A percentile compares a stretch with the other conserved stretches of the same genome.
phyloP scores from a whole-genome alignment of 2,113 vertebrate species.

The Scophthalmus maximus region DNA sequence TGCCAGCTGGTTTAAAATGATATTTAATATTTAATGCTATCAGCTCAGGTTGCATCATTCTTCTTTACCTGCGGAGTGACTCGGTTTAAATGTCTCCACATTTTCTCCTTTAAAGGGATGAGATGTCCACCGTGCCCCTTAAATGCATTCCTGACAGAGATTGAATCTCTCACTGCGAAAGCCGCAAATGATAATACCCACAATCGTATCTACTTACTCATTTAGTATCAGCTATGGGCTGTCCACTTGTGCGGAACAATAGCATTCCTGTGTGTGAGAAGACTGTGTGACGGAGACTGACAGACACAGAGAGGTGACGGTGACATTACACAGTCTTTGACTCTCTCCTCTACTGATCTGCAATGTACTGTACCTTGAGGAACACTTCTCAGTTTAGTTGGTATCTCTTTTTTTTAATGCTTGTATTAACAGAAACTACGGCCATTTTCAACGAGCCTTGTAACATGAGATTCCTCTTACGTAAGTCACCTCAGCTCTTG shows the following conservation, averaged over 20 bases:
- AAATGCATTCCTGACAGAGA: slow-evolving; percentile 15
- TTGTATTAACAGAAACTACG: slow-evolving; percentile 24
- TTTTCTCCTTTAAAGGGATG: slow-evolving; percentile 39
- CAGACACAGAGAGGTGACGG: slow-evolving; percentile 11
- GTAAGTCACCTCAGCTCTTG: slow-evolving; percentile 23
- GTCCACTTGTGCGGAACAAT: slow-evolving; percentile 3
- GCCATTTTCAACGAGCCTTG: slow-evolving; percentile 17
- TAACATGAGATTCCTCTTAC: slow-evolving; percentile 30
- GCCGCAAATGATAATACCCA: slow-evolving; percentile 5
- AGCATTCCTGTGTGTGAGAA: slow-evolving; percentile 34
- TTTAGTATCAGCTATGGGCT: slow-evolving; percentile 16
- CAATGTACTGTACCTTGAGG: neutral
- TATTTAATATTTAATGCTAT: slow-evolving; percentile 60
- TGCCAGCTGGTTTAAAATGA: slow-evolving; percentile 51
- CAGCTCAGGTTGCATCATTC: slow-evolving; percentile 46
- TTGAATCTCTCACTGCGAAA: neutral
- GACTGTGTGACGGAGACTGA: slow-evolving; percentile 12
- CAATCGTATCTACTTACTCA: neutral
- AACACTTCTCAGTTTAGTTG: neutral
- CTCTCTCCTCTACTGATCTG: slow-evolving; percentile 22
- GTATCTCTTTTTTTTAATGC: too few species aligned
- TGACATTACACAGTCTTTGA: slow-evolving; percentile 19
- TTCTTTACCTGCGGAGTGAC: slow-evolving; percentile 35
- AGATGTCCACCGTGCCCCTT: slow-evolving; percentile 37
- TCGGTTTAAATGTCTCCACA: slow-evolving; percentile 26